A percentile compares a stretch with the other conserved stretches of the same genome.
phyloP scores from a whole-genome alignment of 2,797 vertebrate genomes.

The Gymnopithys bicolor region DNA sequence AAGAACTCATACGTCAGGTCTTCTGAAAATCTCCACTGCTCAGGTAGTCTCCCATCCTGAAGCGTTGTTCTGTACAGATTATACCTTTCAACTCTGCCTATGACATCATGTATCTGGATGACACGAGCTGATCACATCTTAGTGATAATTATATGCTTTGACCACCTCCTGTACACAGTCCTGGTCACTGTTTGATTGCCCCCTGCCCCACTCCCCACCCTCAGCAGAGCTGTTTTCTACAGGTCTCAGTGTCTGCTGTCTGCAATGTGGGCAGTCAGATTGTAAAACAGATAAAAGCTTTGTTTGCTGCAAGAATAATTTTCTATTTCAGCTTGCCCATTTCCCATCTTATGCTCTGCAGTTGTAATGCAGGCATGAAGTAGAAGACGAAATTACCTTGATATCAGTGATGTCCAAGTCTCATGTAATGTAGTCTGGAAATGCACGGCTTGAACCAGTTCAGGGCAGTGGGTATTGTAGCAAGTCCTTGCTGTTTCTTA shows the following conservation, averaged over 20 bases:
- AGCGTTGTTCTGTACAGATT: neutral
- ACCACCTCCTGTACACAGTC: neutral
- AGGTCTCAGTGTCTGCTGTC: neutral
- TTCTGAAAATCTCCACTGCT: neutral
- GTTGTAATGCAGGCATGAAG: neutral
- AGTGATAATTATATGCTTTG: neutral
- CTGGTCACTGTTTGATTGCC: neutral
- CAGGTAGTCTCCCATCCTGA: neutral
- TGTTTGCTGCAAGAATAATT: neutral
- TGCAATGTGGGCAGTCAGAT: neutral
- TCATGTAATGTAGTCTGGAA: neutral
- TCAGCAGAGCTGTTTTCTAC: neutral
- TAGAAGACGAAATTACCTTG: neutral
- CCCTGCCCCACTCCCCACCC: rapidly evolving
- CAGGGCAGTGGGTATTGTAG: rapidly evolving
- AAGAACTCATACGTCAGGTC: neutral
- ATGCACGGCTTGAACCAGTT: neutral
- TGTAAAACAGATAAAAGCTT: neutral
- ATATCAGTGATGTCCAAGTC: neutral
- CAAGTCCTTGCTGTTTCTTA: neutral
- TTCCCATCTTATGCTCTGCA: neutral
- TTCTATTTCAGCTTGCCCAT: neutral
- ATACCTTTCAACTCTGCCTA: neutral
- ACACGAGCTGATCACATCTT: neutral
- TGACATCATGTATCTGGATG: neutral